Evolutionary conservation across 1,140 invertebrate species (phyloP), one percentile per base, ranked within the genome.

Genomic region (Condylostylus longicornis): DNA sequence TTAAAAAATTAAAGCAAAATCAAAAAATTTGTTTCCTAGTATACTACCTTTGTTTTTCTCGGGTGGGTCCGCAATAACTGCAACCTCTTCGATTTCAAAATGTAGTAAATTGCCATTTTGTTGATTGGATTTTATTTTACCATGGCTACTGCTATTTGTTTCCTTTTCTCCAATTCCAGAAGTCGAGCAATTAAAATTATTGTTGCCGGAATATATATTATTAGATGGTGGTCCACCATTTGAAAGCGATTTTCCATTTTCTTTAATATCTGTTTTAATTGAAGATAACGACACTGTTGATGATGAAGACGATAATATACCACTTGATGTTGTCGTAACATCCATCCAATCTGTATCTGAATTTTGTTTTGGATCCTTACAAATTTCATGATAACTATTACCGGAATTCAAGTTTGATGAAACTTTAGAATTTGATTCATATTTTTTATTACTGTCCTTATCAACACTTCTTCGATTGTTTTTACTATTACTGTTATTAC

Each of bases 21-120:
- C 14, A 12, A 23, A 19, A 5, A 9, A 9, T 0, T 27, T 29
- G 12, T 18, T 4, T 5, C 29, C 13, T n/a, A n/a, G n/a, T n/a
- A n/a, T n/a, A n/a, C n/a, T 17, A 59, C 56, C 54, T 45, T 59
- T 59, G 22, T 35, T 43, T 36, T 57, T 57, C 40, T 58, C 56
- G 10, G 47, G 48, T 19, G 45, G 38, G 31, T 52, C 43, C 28
- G 47, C 38, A 6, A 21, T 31, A 14, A 41, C 41, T 13, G 9
- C 13, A 23, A 44, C 31, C 18, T 59, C 53, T 18, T 57, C 52
- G 32, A 37, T 29, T 21, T 59, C 56, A 18, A 43, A 35, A 34
- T 58, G 51, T 32, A 49, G 34, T 5, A 51, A 47, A 45, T 49
- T 56, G 18, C 55, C 56, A 44, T 59, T 35, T 5, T 5, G 22